phyloP scores from a whole-genome alignment of 2,888 invertebrate species.

The Drosophila meridionalis region DNA sequence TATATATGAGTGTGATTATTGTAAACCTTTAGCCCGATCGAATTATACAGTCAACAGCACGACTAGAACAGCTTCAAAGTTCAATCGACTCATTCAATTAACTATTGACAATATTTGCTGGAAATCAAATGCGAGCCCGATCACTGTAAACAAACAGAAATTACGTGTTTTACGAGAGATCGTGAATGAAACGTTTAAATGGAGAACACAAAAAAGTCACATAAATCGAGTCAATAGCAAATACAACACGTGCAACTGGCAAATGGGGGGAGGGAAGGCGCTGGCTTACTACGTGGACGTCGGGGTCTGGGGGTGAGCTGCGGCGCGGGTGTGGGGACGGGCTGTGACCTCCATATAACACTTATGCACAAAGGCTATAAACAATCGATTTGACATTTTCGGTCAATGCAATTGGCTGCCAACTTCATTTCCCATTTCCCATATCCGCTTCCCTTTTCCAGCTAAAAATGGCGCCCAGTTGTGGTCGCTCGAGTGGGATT shows the following conservation, averaged over 20 bases:
- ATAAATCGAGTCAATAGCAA: slow-evolving; percentile 28
- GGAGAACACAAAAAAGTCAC: slow-evolving; percentile 35
- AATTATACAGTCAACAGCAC: slow-evolving; percentile 8
- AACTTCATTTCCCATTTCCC: slow-evolving; percentile 6
- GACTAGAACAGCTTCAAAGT: slow-evolving; percentile 7
- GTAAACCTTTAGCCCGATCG: neutral
- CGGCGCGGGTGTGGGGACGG: neutral
- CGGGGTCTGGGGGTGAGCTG: neutral
- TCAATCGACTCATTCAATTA: slow-evolving; percentile 10
- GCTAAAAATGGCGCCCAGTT: neutral
- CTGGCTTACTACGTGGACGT: slow-evolving; percentile 5
- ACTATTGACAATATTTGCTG: slow-evolving; percentile 13
- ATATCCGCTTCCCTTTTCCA: neutral
- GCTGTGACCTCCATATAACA: slow-evolving; percentile 1
- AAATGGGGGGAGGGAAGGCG: too few relatives aligned
- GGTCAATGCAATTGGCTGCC: slow-evolving; percentile 17
- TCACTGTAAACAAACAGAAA: slow-evolving; percentile 2
- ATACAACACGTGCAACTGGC: slow-evolving; percentile 34
- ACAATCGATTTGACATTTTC: slow-evolving; percentile 29
- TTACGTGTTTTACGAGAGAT: slow-evolving; percentile 29
- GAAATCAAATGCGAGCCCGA: slow-evolving; percentile 1
- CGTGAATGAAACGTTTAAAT: slow-evolving; percentile 24
- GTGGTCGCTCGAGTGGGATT: neutral
- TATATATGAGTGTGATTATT: neutral
- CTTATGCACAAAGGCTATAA: slow-evolving; percentile 30